Percentiles rank a stretch among this genome's conserved stretches.
Conservation (phyloP, 2,113 vertebrate genomes). For the Galbula dea region DNA sequence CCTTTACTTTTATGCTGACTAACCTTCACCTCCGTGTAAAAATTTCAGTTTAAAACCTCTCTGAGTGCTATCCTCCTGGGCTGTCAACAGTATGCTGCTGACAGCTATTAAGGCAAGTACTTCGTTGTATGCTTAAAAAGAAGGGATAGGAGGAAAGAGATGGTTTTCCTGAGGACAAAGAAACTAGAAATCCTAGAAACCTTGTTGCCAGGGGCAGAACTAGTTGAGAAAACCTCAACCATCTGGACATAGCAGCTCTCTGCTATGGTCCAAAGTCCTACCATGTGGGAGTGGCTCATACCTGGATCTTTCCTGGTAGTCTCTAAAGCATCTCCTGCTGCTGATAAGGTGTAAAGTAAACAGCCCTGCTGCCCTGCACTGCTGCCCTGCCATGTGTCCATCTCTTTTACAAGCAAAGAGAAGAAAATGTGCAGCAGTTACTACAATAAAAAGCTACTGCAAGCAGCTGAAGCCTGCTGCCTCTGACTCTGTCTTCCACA, state of each 20-base stretch:
- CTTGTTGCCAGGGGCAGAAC: background rate
- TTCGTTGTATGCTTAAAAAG: background rate
- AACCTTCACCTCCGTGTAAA: background rate
- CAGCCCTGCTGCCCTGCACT: background rate
- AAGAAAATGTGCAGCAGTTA: background rate
- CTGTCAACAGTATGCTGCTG: background rate
- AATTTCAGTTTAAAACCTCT: background rate
- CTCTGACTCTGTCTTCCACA: background rate
- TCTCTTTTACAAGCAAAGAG: background rate
- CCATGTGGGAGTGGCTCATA: background rate
- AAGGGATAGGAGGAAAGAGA: background rate
- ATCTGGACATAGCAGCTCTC: background rate
- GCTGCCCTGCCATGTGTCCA: background rate
- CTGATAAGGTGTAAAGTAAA: slow-evolving; percentile 45
- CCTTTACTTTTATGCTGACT: background rate
- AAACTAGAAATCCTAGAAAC: background rate
- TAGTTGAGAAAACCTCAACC: background rate
- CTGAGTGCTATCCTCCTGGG: background rate
- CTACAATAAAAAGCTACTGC: background rate
- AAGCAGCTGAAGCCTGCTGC: background rate
- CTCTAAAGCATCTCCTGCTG: background rate
- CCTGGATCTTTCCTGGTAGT: slow-evolving; percentile 1
- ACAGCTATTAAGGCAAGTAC: background rate
- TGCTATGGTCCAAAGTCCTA: slow-evolving; percentile 31
- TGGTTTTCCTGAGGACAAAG: background rate